These are phyloP conservation scores for Podiceps cristatus DNA, from an alignment of 2,113 vertebrate species.

Conservation along the genomic window DNA sequence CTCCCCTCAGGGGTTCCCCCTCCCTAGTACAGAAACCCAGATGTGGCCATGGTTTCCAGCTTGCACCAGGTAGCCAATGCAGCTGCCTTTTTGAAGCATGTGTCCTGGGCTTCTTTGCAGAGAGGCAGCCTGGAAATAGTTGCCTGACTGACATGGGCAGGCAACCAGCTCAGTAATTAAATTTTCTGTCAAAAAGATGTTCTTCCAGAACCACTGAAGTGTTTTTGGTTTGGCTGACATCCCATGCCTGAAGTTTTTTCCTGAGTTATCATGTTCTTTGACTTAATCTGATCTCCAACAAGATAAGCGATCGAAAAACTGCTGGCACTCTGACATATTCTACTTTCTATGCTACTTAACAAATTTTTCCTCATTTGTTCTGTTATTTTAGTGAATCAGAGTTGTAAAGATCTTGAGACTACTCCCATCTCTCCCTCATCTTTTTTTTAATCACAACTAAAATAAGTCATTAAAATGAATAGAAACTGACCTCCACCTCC, in stretches of 20 bases:
- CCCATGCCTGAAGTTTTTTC: background rate
- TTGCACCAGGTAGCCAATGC: background rate
- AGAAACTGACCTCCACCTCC: background rate
- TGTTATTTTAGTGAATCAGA: background rate
- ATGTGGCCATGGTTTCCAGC: rapidly evolving
- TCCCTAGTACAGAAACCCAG: background rate
- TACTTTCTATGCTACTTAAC: background rate
- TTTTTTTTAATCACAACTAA: background rate
- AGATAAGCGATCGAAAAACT: background rate
- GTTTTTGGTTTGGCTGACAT: background rate
- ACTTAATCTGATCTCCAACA: background rate
- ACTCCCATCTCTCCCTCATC: background rate
- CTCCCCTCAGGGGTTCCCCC: background rate
- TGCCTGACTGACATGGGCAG: background rate
- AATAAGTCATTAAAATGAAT: background rate
- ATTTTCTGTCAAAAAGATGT: background rate
- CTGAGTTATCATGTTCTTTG: background rate
- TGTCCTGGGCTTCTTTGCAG: background rate
- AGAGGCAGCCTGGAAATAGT: background rate
- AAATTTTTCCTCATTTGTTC: background rate
- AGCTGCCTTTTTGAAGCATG: rapidly evolving
- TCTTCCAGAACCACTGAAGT: background rate
- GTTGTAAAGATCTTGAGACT: background rate
- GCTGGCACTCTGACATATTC: background rate
- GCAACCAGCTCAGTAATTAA: background rate